Conservation (phyloP, 2,797 vertebrate species). For the Microctenopoma stevenorrisi region DNA sequence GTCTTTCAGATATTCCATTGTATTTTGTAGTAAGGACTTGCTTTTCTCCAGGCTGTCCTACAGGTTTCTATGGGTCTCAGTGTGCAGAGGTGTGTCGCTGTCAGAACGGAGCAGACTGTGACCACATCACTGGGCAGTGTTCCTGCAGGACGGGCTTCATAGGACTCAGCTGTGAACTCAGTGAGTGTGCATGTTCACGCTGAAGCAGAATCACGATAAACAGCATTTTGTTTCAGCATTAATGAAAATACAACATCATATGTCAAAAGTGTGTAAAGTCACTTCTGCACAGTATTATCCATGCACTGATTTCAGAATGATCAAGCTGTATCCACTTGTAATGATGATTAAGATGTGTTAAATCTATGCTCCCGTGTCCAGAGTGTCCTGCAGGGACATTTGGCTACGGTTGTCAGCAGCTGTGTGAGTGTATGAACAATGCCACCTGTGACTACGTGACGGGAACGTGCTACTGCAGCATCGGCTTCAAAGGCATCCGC, state of each 20-base stretch:
- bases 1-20: not conserved
- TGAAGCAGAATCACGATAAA: no score
- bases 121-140: slow-evolving; percentile 92
- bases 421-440: slow-evolving; percentile 98
- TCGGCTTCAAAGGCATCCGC: slow-evolving; percentile 96
- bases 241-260: no score
- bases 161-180: slow-evolving; percentile 94
- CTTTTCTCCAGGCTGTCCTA: slow-evolving; percentile 87
- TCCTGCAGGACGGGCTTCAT: slow-evolving; percentile 96
- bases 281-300: no score
- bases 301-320: no score
- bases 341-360: not conserved
- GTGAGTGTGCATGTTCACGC: slow-evolving; percentile 81
- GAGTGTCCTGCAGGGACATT: slow-evolving; percentile 95
- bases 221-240: no score
- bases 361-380: slow-evolving; percentile 53
- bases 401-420: slow-evolving; percentile 95
- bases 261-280: not conserved
- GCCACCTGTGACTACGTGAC: slow-evolving; percentile 97
- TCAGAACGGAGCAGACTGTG: slow-evolving; percentile 96
- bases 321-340: not conserved
- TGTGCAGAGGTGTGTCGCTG: slow-evolving; percentile 96
- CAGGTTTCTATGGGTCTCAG: slow-evolving; percentile 91
- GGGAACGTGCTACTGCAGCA: slow-evolving; percentile 96
- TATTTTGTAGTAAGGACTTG: no score